Evolutionary conservation across 1,140 invertebrate species (phyloP).

Genomic region (Caenorhabditis brenneri): DNA sequence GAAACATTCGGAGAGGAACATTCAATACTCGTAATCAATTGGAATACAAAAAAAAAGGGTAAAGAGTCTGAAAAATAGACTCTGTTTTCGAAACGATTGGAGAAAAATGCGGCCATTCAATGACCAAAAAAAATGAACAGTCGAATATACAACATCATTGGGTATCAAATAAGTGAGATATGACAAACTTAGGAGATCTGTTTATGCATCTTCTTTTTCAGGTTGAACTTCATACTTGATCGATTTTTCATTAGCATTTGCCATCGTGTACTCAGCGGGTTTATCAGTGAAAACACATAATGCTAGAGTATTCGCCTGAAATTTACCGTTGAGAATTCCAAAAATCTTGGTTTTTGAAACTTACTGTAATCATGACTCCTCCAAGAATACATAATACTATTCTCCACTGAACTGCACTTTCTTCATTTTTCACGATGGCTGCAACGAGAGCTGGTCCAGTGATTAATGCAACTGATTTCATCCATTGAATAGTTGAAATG

Average conservation of each 20-base stretch:
- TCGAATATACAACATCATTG: too few relatives aligned
- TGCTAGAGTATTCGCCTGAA: conserved; percentile 39
- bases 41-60: not conserved
- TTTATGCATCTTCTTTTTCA: not conserved
- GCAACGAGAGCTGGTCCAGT: conserved; percentile 33
- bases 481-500: conserved; percentile 51
- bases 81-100: not conserved
- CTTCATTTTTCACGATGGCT: conserved; percentile 27
- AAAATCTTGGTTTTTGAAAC: not conserved
- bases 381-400: conserved; percentile 14
- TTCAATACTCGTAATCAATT: not conserved
- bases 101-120: not conserved
- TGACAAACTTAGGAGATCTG: too few relatives aligned
- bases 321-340: too few relatives aligned
- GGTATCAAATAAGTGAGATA: too few relatives aligned
- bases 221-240: conserved; percentile 3
- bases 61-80: not conserved
- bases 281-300: conserved; percentile 40
- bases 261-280: conserved; percentile 46
- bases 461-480: conserved; percentile 50
- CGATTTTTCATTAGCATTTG: not conserved
- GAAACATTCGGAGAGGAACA: too few relatives aligned
- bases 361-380: conserved; percentile 7
- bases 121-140: too few relatives aligned
- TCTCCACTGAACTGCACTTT: conserved; percentile 15